Conservation (phyloP, 2,888 invertebrate genomes). For the Drosophila macrothrix region DNA sequence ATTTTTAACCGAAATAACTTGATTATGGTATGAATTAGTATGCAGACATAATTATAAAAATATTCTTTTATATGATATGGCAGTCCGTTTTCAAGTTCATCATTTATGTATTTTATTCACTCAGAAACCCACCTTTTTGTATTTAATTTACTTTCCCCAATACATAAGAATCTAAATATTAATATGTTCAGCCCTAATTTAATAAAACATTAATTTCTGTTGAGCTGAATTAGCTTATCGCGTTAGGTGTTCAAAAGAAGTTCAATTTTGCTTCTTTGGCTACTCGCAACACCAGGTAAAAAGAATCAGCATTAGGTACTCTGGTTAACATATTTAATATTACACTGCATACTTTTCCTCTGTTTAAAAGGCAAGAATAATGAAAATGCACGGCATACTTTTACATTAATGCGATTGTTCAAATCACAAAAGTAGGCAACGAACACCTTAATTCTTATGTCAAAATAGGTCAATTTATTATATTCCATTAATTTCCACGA, state of each 20-base stretch:
- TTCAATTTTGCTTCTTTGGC: not conserved
- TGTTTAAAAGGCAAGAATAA: not conserved
- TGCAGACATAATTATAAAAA: not conserved
- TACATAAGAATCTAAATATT: too few relatives aligned
- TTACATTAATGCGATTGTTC: not conserved
- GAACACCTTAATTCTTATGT: not conserved
- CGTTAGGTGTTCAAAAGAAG: not conserved
- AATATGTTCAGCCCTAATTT: too few relatives aligned
- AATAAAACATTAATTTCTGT: too few relatives aligned
- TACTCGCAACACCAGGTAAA: not conserved
- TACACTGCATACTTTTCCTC: constrained; percentile 14
- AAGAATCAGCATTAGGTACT: not conserved
- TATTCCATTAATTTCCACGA: not conserved
- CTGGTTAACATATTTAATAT: not conserved
- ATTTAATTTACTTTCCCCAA: too few relatives aligned
- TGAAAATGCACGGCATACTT: constrained; percentile 7
- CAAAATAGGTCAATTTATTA: not conserved
- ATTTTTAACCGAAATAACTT: too few relatives aligned
- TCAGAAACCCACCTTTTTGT: too few relatives aligned
- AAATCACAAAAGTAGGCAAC: constrained; percentile 3
- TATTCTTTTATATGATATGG: not conserved
- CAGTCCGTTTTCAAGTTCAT: not conserved
- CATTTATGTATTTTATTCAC: too few relatives aligned
- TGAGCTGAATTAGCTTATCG: too few relatives aligned
- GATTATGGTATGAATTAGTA: not conserved